Evolutionary conservation across 2,113 vertebrate species (phyloP).

Genomic region (Fregetta grallaria): DNA sequence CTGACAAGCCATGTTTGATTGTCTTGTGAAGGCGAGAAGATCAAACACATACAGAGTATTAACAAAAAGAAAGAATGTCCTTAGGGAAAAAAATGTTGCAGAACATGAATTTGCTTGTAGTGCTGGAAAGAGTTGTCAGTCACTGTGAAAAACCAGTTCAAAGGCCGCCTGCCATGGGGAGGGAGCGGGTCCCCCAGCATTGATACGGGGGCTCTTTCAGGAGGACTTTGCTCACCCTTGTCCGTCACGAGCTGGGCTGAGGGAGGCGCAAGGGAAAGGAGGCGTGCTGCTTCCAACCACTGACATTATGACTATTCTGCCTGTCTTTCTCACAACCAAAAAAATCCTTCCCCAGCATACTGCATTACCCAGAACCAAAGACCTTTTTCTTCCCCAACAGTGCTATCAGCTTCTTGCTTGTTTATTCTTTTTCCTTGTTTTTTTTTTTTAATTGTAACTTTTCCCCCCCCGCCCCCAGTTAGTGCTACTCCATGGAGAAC

Average conservation of each 20-base stretch:
- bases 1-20: constrained; percentile 11
- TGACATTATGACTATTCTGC: not conserved
- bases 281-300: not conserved
- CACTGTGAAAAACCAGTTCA: not conserved
- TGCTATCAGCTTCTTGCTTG: not conserved
- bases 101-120: not conserved
- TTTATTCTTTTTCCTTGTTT: not conserved
- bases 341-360: not conserved
- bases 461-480: not conserved
- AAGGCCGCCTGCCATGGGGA: not conserved
- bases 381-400: not conserved
- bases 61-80: constrained; percentile 1
- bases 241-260: not conserved
- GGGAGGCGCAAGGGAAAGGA: not conserved
- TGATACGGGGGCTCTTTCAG: fast-evolving
- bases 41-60: constrained; percentile 19
- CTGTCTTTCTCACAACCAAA: not conserved
- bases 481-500: not conserved
- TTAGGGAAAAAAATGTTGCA: not conserved
- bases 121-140: not conserved
- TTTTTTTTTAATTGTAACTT: not conserved
- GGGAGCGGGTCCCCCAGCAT: fast-evolving
- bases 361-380: not conserved
- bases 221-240: not conserved
- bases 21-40: not conserved